Evolutionary conservation across 1,140 invertebrate species (phyloP), one percentile per base, ranked within the genome.

Genomic region (Neotoxoptera formosana): DNA sequence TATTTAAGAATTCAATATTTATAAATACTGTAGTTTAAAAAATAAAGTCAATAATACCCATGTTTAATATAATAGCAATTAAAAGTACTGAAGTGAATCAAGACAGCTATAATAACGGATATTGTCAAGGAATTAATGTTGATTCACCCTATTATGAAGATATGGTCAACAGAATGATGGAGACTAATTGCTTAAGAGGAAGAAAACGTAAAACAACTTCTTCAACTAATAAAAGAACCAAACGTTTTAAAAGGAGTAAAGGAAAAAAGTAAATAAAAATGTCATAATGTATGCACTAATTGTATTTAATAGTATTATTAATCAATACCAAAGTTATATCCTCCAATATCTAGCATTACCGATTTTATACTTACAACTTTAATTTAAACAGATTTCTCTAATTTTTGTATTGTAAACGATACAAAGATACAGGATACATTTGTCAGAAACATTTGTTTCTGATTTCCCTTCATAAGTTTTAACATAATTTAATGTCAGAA

Each of bases 181-280:
- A 90, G 2, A 90, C 14, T 90, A 17, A 41, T 45, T 7, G 1
- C 34, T 56, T 25, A 7, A 67, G 60, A 23, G 67, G 60, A 83
- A 81, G 2, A 51, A 91, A 91, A 91, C 34, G 90, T 23, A 91
- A 91, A 91, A 17, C 90, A 20, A 91, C 21, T 48, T 81, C 30
- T 41, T 90, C 36, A 2, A 47, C n/a, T 48, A 83, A 67, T 67
- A 67, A 48, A 25, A 91, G 9, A 81, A 48, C 20, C 1, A 91
- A 91, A 48, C 90, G 67, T 30, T 48, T 91, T 34, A 91, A 81
- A 76, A 81, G 36, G 56, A n/a, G 17, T n/a, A 51, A 53, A 89
- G 30, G 14, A 30, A 91, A 91, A 81, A 91, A 81, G 56, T 91
- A 91, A 47, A 87, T 87, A 48, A 25, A 11, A 48, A 41, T 45